Percentiles rank a stretch among this genome's conserved stretches.
Conservation (phyloP, 2,888 invertebrate species). For the Morpho helenor region DNA sequence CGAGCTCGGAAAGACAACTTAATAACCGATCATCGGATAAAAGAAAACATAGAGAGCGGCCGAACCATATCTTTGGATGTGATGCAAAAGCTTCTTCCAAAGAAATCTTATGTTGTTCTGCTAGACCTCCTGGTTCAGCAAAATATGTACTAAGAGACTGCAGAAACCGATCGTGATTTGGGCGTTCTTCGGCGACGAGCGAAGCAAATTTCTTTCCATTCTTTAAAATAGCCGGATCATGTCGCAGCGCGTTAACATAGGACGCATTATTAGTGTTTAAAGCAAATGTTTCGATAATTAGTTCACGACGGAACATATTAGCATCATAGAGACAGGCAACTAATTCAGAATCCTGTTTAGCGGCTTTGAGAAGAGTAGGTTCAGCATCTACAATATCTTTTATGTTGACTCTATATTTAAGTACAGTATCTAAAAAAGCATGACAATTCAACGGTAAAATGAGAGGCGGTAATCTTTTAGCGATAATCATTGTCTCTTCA, state of each 20-base stretch:
- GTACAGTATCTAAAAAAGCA: constrained; percentile 38
- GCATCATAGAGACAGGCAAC: constrained; percentile 38
- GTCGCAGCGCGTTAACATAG: constrained; percentile 49
- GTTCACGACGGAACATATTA: constrained; percentile 42
- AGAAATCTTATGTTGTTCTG: constrained; percentile 28
- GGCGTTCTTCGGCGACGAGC: constrained; percentile 24
- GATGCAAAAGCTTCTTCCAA: constrained; percentile 20
- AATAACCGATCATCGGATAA: constrained; percentile 14
- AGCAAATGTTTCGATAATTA: constrained; percentile 42
- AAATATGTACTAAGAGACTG: constrained; percentile 47
- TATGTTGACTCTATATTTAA: constrained; percentile 35
- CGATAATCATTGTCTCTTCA: constrained; percentile 37
- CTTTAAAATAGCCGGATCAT: constrained; percentile 38
- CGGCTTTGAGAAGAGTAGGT: constrained; percentile 32
- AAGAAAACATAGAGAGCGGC: constrained; percentile 30
- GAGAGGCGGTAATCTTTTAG: constrained; percentile 29
- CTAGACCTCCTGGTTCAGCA: constrained; percentile 42
- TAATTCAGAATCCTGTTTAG: constrained; percentile 32
- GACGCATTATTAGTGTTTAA: constrained; percentile 42
- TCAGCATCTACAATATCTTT: constrained; percentile 33
- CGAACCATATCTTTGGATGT: constrained; percentile 22
- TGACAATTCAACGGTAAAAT: constrained; percentile 33
- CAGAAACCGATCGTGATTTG: constrained; percentile 39
- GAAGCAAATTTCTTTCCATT: constrained; percentile 32
- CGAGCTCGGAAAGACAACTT: constrained; percentile 25